Evolutionary conservation across 2,797 vertebrate genomes (phyloP).

Genomic region (Aeoliscus strigatus): DNA sequence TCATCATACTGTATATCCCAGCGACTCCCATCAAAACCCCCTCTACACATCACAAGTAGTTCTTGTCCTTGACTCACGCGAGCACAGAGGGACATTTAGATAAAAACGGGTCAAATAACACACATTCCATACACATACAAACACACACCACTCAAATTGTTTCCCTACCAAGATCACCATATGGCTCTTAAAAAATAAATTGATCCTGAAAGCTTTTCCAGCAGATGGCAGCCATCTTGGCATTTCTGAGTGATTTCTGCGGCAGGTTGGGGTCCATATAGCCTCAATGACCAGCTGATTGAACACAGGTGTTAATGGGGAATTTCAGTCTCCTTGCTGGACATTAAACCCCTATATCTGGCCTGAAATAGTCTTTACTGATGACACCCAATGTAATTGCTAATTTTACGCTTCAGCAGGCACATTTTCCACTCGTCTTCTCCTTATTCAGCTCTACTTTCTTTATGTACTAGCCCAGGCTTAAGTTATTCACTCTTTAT

Average conservation of each 20-base stretch:
- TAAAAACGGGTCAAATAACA: too few relatives aligned
- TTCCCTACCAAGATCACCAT: constrained; percentile 62
- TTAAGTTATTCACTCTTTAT: constrained; percentile 83
- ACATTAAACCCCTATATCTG: constrained; percentile 91
- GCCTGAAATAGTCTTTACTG: constrained; percentile 95
- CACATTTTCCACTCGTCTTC: constrained; percentile 86
- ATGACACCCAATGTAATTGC: constrained; percentile 94
- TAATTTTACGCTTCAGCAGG: constrained; percentile 92
- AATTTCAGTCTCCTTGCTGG: constrained; percentile 86
- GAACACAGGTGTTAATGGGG: constrained; percentile 90
- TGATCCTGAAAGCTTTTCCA: constrained; percentile 78
- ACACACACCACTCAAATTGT: too few relatives aligned
- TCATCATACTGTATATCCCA: too few relatives aligned
- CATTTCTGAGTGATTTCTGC: constrained; percentile 77
- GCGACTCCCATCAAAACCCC: too few relatives aligned
- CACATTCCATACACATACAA: too few relatives aligned
- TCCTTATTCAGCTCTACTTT: constrained; percentile 62
- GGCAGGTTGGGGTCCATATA: constrained; percentile 59
- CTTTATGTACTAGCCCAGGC: constrained; percentile 75
- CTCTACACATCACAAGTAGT: too few relatives aligned
- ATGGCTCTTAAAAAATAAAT: constrained; percentile 79
- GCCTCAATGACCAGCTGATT: constrained; percentile 75
- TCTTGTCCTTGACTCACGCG: too few relatives aligned
- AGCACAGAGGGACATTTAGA: too few relatives aligned
- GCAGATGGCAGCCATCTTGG: constrained; percentile 83